These are phyloP conservation scores for Gymnarchus niloticus DNA, from an alignment of 2,113 vertebrate species.

Conservation along the genomic window DNA sequence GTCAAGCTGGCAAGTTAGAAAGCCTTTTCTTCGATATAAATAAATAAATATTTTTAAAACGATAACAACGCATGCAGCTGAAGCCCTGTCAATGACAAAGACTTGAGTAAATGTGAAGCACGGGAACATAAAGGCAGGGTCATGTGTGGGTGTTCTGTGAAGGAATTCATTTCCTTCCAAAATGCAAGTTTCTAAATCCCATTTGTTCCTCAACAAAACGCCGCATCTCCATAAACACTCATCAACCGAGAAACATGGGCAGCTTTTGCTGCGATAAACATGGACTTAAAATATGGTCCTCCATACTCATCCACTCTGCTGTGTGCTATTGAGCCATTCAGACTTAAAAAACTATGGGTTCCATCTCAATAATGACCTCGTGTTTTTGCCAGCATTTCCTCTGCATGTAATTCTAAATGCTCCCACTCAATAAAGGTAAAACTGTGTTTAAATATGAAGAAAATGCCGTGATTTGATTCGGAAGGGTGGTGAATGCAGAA, in stretches of 20 bases:
- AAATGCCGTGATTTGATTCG: neutral
- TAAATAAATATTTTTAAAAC: conserved; percentile 13
- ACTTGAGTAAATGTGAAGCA: neutral
- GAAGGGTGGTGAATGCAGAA: neutral
- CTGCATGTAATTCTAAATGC: neutral
- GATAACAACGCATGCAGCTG: neutral
- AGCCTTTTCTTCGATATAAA: conserved; percentile 5
- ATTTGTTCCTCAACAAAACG: no score
- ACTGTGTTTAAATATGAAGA: neutral
- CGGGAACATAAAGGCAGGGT: neutral
- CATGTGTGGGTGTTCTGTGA: no score
- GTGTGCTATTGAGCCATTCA: no score
- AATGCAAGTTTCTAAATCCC: neutral
- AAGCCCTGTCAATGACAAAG: neutral
- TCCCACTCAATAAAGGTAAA: conserved; percentile 3
- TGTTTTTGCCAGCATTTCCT: neutral
- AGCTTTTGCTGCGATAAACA: no score
- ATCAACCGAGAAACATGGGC: no score
- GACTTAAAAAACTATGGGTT: no score
- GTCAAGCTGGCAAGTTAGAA: neutral
- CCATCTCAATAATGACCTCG: neutral
- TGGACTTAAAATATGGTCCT: no score
- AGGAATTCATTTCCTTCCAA: neutral
- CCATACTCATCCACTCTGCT: no score
- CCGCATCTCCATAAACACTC: no score